Conservation (phyloP, 2,113 vertebrate species). For the Psettodes erumei region DNA sequence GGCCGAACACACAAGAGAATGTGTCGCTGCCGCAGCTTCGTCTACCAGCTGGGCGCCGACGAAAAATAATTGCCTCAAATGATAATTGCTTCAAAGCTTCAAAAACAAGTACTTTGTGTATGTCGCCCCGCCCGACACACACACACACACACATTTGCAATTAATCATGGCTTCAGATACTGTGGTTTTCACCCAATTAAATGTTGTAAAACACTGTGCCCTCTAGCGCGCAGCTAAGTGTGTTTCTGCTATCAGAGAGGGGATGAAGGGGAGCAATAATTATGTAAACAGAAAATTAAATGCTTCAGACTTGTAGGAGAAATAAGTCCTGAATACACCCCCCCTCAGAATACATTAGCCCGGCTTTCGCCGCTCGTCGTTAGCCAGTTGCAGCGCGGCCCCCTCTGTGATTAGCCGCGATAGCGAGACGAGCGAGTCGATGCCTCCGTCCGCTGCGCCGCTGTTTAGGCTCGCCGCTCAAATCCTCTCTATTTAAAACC, state of each 20-base stretch:
- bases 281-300: conserved; percentile 74
- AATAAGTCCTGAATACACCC: conserved; percentile 44
- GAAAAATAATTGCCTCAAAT: conserved; percentile 69
- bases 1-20: conserved; percentile 29
- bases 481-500: conserved; percentile 67
- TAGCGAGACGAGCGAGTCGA: conserved; percentile 50
- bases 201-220: conserved; percentile 65
- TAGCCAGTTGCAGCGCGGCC: conserved; percentile 49
- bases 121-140: too few species aligned
- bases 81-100: conserved; percentile 71
- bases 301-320: conserved; percentile 58
- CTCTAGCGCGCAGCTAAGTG: conserved; percentile 61
- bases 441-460: conserved; percentile 58
- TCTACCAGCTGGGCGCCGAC: conserved; percentile 38
- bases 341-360: conserved; percentile 50
- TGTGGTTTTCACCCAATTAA: conserved; percentile 68
- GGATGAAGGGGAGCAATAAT: conserved; percentile 66
- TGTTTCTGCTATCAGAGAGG: conserved; percentile 62
- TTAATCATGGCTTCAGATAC: conserved; percentile 69
- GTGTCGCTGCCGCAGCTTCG: conserved; percentile 38
- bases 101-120: conserved; percentile 71
- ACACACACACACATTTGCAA: conserved; percentile 59
- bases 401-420: conserved; percentile 57
- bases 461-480: conserved; percentile 65
- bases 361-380: conserved; percentile 20